Evolutionary conservation across 2,797 vertebrate genomes (phyloP), one percentile per base, ranked within the genome.

Genomic region (Uromys caudimaculatus): DNA sequence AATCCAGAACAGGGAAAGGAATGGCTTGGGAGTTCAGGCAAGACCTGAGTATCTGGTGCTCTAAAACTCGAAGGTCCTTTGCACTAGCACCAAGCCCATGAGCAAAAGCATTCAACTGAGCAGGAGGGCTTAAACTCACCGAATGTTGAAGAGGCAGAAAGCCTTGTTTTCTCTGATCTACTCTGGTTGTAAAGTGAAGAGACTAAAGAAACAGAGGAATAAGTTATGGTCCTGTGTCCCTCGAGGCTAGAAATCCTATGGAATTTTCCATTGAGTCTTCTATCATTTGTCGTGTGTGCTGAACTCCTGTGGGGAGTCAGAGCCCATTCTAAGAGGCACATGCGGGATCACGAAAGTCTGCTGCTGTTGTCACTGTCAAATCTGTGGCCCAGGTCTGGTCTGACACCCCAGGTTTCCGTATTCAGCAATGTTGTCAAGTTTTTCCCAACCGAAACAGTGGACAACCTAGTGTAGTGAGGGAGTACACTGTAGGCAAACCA

Each of bases 361-460:
- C 67, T 10, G 17, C 78, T 56, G 19, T 11, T 29, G 9, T 27
- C 58, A 19, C 2, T 35, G 12, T 67, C 58, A 38, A 44, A 23
- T 47, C 52, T 29, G 0, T 1, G 9, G 6, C 12, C 12, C 32
- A 11, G 81, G 1, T 29, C 32, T 21, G 44, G 64, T 35, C 58
- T 47, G 58, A 7, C 27, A 3, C 38, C 52, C 3, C 17, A 19
- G 17, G 29, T 47, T 56, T 69, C 6, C 11, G 1, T 71, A 82
- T 67, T 38, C 58, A 76, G 44, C 56, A 54, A 21, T 50, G 64
- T 91, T 91, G 27, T 2, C 0, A 12, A 29, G 27, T 58, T 78
- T 90, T 41, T 4, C 24, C 62, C 35, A 54, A 29, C 69, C 29
- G 35, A 50, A 8, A 6, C 0, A 6, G 8, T 13, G 1, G 75